Base-by-base conservation (phyloP, 2,113 vertebrate genomes). In the Genyomyrus donnyi region DNA sequence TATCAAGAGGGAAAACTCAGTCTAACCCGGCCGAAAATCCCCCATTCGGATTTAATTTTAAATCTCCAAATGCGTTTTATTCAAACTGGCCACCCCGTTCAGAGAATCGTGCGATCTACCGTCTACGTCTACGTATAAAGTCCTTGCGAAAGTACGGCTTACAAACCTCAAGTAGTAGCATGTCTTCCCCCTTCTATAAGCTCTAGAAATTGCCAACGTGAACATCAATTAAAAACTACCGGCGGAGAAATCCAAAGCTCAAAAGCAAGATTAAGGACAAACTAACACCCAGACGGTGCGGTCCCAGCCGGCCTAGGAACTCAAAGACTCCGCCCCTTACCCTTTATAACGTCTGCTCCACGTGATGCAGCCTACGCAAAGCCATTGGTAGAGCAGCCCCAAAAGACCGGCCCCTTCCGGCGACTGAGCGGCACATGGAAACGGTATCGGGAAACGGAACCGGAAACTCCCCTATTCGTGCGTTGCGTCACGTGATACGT, bases 191-290 rank as follows among this genome's bases (percentile, higher is more conserved):
- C 74, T 39, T 77, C 15, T 39, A 19, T 80, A 15, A 42, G 74
- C 42, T 80, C 11, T 7, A 80, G 15, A 80, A 80, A 35, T 80
- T 19, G 74, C 35, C 17, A 80, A 80, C 5, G 31, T 80, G 31
- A 13, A 35, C 74, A 80, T 80, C 74, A 80, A 42, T 80, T 80
- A 8, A 35, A 8, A 39, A 35, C 74, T 80, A 42, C 0, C 35
- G 74, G 74, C 13, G 17, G 74, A 17, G 35, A 80, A 80, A 80
- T 80, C 74, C 31, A 39, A 39, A 80, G 15, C 35, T 19, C 35
- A 80, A 42, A 39, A 80, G 35, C 74, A 80, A 80, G 74, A 80
- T 80, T 80, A 80, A 80, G 74, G 74, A 15, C 74, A 80, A 80
- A 80, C 74, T 80, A 80, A 35, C 74, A 80, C 5, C 13, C 15